Conservation (phyloP, 2,797 vertebrate genomes). For the Anabacerthia variegaticeps region DNA sequence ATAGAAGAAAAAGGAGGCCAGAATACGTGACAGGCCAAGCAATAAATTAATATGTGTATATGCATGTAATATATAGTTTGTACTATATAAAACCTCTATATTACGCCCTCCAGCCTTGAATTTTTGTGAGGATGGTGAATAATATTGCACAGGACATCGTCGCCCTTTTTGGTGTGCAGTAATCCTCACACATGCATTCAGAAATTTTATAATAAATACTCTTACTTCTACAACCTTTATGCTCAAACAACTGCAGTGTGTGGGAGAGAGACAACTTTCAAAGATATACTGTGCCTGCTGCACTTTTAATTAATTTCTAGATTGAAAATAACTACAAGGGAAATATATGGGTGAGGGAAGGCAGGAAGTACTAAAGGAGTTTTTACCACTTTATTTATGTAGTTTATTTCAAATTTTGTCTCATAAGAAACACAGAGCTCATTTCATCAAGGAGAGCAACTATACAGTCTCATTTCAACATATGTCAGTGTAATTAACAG, state of each 20-base stretch:
- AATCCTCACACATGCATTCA: neutral
- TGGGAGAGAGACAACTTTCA: neutral
- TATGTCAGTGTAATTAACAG: slow-evolving; percentile 37
- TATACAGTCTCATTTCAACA: slow-evolving; percentile 28
- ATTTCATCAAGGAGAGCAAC: slow-evolving; percentile 1
- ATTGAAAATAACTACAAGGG: slow-evolving; percentile 38
- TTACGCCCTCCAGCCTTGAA: neutral
- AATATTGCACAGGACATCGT: neutral
- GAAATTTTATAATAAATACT: slow-evolving; percentile 39
- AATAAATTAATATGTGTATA: neutral
- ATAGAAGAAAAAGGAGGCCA: neutral
- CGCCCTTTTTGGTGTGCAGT: neutral
- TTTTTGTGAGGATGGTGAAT: neutral
- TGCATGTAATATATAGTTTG: neutral
- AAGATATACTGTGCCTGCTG: neutral
- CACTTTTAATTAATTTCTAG: slow-evolving; percentile 64
- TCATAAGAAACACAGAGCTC: slow-evolving; percentile 16
- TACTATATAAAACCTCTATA: neutral
- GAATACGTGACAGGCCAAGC: neutral
- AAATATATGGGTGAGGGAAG: slow-evolving; percentile 13
- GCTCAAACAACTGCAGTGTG: slow-evolving; percentile 16
- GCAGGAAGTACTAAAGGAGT: neutral
- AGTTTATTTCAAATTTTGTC: slow-evolving; percentile 30
- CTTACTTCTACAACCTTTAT: neutral
- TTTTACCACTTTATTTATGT: slow-evolving; percentile 39